Percentiles rank a stretch among this genome's conserved stretches.
Evolutionary conservation across 2,888 invertebrate genomes (phyloP).

Genomic region (Mamestra brassicae): DNA sequence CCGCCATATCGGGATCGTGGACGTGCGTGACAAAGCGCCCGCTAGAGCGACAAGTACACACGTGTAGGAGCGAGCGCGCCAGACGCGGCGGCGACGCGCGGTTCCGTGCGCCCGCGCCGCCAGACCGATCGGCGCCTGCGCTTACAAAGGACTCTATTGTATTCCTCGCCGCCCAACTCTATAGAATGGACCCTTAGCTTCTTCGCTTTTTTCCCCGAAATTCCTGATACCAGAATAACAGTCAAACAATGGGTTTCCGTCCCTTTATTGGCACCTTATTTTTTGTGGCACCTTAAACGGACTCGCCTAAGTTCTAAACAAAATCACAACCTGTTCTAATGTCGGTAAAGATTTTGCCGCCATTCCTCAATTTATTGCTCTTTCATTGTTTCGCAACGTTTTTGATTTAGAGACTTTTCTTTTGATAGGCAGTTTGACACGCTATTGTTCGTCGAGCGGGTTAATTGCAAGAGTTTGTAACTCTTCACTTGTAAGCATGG

Average conservation of each 20-base stretch:
- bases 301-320: conserved; percentile 84
- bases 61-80: conserved; percentile 63
- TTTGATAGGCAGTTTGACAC: conserved; percentile 10
- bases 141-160: conserved; percentile 89
- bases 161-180: conserved; percentile 82
- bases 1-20: conserved; percentile 64
- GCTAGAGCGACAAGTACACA: conserved; percentile 46
- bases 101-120: conserved; percentile 66
- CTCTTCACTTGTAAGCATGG: conserved; percentile 6
- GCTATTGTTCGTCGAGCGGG: conserved; percentile 8
- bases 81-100: conserved; percentile 79
- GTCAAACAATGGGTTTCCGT: conserved; percentile 90
- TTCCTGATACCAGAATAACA: conserved; percentile 89
- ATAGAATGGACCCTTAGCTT: conserved; percentile 83
- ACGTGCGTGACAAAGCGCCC: conserved; percentile 65
- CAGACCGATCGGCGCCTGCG: conserved; percentile 90
- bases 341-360: conserved; percentile 73
- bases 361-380: conserved; percentile 66
- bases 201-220: conserved; percentile 83
- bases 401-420: conserved; percentile 14
- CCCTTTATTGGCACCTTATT: conserved; percentile 91
- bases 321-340: conserved; percentile 88
- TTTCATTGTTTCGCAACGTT: conserved; percentile 62
- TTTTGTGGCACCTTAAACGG: conserved; percentile 87
- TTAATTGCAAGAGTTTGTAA: not conserved